phyloP scores from a whole-genome alignment of 2,113 vertebrate genomes.

The Nothocercus nigrocapillus region DNA sequence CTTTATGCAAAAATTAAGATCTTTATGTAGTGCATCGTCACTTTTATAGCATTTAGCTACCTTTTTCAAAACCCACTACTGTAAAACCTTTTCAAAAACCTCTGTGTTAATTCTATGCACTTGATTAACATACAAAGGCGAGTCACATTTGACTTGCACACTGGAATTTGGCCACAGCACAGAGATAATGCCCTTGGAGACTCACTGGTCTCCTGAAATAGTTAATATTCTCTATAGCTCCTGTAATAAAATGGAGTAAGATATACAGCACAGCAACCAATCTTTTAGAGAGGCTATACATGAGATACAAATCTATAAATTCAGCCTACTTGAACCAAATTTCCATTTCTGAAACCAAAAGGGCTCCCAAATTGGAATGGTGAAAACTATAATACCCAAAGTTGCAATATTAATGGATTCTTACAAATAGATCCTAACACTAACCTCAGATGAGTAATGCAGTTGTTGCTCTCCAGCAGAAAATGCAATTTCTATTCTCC shows the following conservation, averaged over 20 bases:
- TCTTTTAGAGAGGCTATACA: fast-evolving
- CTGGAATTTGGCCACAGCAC: not conserved
- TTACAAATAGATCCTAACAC: not conserved
- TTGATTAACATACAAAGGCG: not conserved
- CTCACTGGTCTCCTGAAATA: not conserved
- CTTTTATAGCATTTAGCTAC: not conserved
- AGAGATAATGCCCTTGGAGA: not conserved
- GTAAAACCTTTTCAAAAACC: not conserved
- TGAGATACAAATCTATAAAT: fast-evolving
- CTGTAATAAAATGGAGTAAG: not conserved
- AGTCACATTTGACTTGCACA: not conserved
- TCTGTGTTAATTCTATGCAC: not conserved
- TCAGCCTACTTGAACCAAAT: fast-evolving
- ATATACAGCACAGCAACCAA: not conserved
- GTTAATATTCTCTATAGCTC: not conserved
- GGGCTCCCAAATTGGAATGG: not conserved
- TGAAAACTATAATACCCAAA: not conserved
- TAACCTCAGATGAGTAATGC: not conserved
- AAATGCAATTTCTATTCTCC: not conserved
- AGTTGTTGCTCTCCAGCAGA: not conserved
- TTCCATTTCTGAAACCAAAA: not conserved
- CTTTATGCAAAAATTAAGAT: not conserved
- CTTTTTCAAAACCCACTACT: not conserved
- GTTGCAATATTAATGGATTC: not conserved
- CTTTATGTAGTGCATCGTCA: not conserved